Evolutionary conservation across 1,140 invertebrate species (phyloP), one percentile per base, ranked within the genome.

Genomic region (Apis cerana): DNA sequence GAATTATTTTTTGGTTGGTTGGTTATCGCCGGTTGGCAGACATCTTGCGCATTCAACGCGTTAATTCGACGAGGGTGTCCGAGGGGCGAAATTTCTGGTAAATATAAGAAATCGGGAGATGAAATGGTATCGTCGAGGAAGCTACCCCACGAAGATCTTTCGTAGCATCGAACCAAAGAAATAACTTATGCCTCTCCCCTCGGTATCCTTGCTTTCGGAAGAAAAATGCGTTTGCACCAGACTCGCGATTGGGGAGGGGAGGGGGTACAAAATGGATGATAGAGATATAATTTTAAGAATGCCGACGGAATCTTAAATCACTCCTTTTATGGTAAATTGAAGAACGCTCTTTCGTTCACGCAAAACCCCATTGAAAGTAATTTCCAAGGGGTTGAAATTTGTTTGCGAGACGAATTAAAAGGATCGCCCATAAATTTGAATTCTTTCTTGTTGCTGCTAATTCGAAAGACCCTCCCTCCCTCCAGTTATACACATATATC

Each of bases 251-350:
- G 85, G 33, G 33, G 33, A 4, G 33, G 33, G 33, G 33, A 33
- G 84, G 79, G 85, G 85, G 80, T 82, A 83, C 75, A 62, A 87
- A 87, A 87, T 86, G 85, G 85, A 87, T 87, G 85, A 87, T 87
- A 85, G 85, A 87, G 80, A 79, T 87, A 87, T 85, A 87, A 87
- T 87, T 86, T 70, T 83, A 65, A 75, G 65, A 85, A 52, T 75
- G 65, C 64, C 80, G 85, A 86, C 84, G 70, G 85, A 86, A 79
- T 86, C 84, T 86, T 86, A 87, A 87, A 87, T 86, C 85, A 87
- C 75, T 62, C 50, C n/a, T 83, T 82, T 86, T 86, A 87, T 83
- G 65, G 84, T 83, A 62, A 80, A 83, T 83, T 82, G 79, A 82
- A 78, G 83, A 84, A 70, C 23, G 78, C 67, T 43, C 43, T 50